Base-by-base conservation (phyloP, 2,888 invertebrate genomes). In the Isotomurus palustris region DNA sequence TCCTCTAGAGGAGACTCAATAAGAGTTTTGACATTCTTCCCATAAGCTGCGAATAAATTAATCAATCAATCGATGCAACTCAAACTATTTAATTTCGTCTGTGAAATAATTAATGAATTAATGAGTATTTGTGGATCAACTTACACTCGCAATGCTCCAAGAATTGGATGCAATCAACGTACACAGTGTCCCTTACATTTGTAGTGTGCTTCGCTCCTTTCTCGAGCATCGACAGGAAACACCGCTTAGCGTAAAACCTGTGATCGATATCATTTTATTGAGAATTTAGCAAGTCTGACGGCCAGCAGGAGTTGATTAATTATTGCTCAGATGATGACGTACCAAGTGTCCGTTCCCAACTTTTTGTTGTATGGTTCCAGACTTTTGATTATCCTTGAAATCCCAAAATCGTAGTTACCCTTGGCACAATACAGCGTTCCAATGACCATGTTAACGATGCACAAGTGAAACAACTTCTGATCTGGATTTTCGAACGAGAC, bases 401-500 rank as follows among this genome's bases (percentile, higher is more conserved):
- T 89, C 1, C 99, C 99, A 77, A 99, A 99, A 76, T 99, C 97
- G 73, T 94, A 99, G 77, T 99, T 99, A 0, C 95, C 95, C 77
- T 97, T 99, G 2, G 96, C 91, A 74, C 97, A 99, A 75, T 99
- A 99, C 35, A 99, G 78, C 0, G 97, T 99, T 14, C 97, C 99
- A 66, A 99, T 99, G 0, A 99, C 97, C 51, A 99, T 82, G 76
- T 99, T 99, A 2, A 99, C 95, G 64, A 97, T 99, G 74, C 97
- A 99, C 51, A 96, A 80, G 74, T 99, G 99, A 76, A 87, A 92
- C 68, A 88, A 85, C 76, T 97, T 95, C 75, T 90, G 91, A 48
- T 94, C 91, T 0, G 92, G 91, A 70, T 92, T 91, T 73, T 93
- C 91, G 72, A 89, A 91, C 59, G 90, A 86, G 71, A 94, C 82